Evolutionary conservation across 2,888 invertebrate species (phyloP).

Genomic region (Spatulosminthurus flaviceps): DNA sequence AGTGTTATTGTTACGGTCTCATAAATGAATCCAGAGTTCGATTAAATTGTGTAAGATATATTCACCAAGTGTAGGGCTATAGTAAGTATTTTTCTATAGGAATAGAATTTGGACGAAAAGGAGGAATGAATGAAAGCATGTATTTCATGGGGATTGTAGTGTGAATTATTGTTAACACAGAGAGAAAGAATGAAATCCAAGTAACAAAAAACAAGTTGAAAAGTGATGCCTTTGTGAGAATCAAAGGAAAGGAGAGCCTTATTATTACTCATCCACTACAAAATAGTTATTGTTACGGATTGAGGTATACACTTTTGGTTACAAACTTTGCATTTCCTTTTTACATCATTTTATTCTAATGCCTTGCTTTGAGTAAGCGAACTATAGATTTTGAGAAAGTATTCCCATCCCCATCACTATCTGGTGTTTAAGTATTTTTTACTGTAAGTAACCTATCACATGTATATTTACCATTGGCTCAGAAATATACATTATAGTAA

Average conservation of each 20-base stretch:
- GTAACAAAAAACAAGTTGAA: not conserved
- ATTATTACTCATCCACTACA: not conserved
- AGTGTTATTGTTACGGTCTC: conserved; percentile 31
- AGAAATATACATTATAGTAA: too few species aligned
- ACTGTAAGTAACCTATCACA: not conserved
- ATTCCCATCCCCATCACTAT: not conserved
- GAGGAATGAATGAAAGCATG: not conserved
- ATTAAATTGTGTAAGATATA: conserved; percentile 4
- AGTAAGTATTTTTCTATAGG: too few species aligned
- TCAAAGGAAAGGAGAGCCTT: not conserved
- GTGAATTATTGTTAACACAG: not conserved
- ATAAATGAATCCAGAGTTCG: not conserved
- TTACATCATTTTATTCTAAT: not conserved
- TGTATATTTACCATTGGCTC: too few species aligned
- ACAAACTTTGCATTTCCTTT: conserved; percentile 12
- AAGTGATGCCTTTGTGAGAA: not conserved
- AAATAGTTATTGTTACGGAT: not conserved
- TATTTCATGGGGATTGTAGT: not conserved
- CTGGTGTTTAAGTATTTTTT: not conserved
- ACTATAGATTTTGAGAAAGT: not conserved
- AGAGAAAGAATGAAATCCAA: not conserved
- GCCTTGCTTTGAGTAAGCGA: not conserved
- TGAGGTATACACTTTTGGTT: not conserved
- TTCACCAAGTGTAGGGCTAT: too few species aligned
- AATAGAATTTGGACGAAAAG: too few species aligned